Evolutionary conservation across 2,888 invertebrate genomes (phyloP).

Genomic region (Melinopterus prodromus): DNA sequence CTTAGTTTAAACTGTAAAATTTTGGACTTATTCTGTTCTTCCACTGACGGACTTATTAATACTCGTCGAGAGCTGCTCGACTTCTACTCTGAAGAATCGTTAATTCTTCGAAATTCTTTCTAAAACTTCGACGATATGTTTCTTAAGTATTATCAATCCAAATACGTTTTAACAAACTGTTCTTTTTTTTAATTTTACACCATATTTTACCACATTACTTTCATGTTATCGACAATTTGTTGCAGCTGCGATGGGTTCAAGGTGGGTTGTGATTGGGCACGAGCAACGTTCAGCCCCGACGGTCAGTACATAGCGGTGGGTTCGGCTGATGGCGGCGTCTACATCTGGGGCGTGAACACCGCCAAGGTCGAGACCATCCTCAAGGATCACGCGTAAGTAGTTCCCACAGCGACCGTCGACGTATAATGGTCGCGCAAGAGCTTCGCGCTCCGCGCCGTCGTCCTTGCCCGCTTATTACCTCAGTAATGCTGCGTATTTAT

Average conservation of each 20-base stretch:
- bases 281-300: slow-evolving; percentile 92
- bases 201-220: background rate
- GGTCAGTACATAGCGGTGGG: slow-evolving; percentile 91
- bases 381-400: slow-evolving; percentile 82
- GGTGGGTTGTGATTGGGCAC: slow-evolving; percentile 93
- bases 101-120: no score
- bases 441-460: background rate
- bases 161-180: no score
- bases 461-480: slow-evolving; percentile 28
- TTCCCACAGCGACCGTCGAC: background rate
- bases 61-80: no score
- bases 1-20: no score
- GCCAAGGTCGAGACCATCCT: slow-evolving; percentile 80
- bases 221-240: slow-evolving; percentile 41
- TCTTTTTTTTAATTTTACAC: background rate
- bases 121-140: no score
- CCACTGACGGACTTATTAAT: no score
- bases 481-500: slow-evolving; percentile 14
- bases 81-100: no score
- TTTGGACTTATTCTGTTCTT: no score
- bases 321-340: slow-evolving; percentile 89
- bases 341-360: slow-evolving; percentile 87
- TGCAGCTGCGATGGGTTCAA: slow-evolving; percentile 93
- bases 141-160: no score
- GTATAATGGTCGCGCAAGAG: background rate